Conservation (phyloP, 2,113 vertebrate genomes). For the Prochilodus magdalenae region DNA sequence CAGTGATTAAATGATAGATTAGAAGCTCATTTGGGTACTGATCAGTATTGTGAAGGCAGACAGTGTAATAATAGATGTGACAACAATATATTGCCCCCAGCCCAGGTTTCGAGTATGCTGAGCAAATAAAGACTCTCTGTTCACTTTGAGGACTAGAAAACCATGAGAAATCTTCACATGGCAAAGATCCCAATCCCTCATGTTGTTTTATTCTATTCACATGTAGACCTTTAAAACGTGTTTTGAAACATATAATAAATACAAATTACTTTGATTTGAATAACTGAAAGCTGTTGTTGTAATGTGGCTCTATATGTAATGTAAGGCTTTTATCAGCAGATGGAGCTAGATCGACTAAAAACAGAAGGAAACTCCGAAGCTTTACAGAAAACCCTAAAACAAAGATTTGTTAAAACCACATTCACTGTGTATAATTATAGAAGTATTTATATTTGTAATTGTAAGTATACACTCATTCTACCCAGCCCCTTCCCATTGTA, state of each 20-base stretch:
- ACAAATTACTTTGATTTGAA: background rate
- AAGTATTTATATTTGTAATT: too few species aligned
- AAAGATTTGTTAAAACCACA: background rate
- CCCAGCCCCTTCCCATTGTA: too few species aligned
- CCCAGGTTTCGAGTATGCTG: conserved; percentile 73
- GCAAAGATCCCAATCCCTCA: background rate
- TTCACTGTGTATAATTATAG: background rate
- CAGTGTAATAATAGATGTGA: too few species aligned
- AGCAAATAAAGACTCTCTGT: conserved; percentile 61
- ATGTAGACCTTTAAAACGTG: background rate
- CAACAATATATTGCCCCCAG: too few species aligned
- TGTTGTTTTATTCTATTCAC: background rate
- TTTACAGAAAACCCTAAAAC: background rate
- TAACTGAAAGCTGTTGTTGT: background rate
- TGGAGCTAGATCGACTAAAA: background rate
- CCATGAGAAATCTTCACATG: background rate
- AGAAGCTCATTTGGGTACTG: too few species aligned
- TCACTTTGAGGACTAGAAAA: conserved; percentile 43
- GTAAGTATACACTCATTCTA: too few species aligned
- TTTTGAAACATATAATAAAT: background rate
- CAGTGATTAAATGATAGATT: too few species aligned
- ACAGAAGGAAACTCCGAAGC: too few species aligned
- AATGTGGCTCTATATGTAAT: background rate
- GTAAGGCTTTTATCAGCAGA: conserved; percentile 19
- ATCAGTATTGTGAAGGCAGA: too few species aligned